These are phyloP conservation scores for Pogona vitticeps DNA, from an alignment of 2,113 vertebrate species.

Conservation along the genomic window DNA sequence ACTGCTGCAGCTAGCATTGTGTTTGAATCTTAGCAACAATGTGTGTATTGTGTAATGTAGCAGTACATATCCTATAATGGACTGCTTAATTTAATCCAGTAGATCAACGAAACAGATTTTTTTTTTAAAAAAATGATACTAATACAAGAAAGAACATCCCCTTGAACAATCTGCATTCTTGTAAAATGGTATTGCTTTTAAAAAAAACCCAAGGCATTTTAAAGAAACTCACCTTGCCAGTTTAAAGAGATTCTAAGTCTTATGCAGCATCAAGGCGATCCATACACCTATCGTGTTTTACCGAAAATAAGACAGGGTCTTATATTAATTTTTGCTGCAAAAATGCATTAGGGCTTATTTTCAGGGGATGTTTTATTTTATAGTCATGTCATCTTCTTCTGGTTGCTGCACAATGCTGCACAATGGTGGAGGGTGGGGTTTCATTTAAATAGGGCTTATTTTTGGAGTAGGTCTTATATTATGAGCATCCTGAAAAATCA, in stretches of 20 bases:
- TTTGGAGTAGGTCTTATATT: too few species aligned
- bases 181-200: neutral
- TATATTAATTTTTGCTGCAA: too few species aligned
- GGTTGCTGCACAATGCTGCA: too few species aligned
- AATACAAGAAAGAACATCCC: neutral
- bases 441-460: too few species aligned
- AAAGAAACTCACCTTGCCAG: neutral
- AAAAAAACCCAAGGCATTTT: neutral
- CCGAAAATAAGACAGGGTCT: too few species aligned
- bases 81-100: conserved; percentile 57
- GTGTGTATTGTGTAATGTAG: too few species aligned
- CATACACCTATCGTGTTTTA: neutral
- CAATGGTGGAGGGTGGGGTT: too few species aligned
- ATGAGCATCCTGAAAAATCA: too few species aligned
- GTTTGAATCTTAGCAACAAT: conserved; percentile 51
- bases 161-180: neutral
- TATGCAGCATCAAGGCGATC: conserved; percentile 28
- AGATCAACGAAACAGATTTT: conserved; percentile 38
- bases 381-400: too few species aligned
- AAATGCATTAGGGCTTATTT: too few species aligned
- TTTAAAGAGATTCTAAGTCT: neutral
- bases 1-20: conserved; percentile 39
- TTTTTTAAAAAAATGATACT: conserved; percentile 39
- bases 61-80: neutral
- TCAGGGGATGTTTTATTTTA: too few species aligned